Conservation (phyloP, 2,113 vertebrate genomes). For the Seriola rivoliana region DNA sequence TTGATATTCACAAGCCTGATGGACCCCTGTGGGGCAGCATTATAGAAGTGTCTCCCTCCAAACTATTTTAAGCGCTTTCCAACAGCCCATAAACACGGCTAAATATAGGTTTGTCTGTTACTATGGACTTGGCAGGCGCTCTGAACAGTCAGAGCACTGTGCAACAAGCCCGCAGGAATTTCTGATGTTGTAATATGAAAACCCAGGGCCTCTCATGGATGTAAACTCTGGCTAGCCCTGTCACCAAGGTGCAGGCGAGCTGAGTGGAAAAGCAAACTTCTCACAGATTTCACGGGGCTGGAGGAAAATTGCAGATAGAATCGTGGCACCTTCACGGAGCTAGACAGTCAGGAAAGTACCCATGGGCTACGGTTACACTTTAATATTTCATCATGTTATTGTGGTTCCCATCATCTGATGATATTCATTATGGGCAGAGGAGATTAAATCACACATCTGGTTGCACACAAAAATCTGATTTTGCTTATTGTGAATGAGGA, state of each 20-base stretch:
- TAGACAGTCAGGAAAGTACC: conserved; percentile 5
- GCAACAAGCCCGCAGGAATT: conserved; percentile 78
- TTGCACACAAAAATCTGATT: background rate
- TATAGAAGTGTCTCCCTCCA: conserved; percentile 64
- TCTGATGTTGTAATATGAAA: conserved; percentile 80
- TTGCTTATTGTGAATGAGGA: background rate
- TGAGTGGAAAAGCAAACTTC: conserved; percentile 78
- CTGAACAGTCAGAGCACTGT: conserved; percentile 80
- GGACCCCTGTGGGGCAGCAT: conserved; percentile 53
- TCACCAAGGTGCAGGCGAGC: conserved; percentile 65
- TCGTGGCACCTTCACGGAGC: conserved; percentile 29
- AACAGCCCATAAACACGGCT: conserved; percentile 65
- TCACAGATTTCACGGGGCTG: conserved; percentile 51
- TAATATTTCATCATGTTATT: conserved; percentile 14
- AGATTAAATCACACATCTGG: conserved; percentile 6
- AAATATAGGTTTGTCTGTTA: conserved; percentile 82
- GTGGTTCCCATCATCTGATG: background rate
- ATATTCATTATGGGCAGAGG: background rate
- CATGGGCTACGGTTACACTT: background rate
- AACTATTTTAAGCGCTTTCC: conserved; percentile 80
- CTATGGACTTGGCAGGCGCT: conserved; percentile 68
- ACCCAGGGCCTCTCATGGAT: conserved; percentile 68
- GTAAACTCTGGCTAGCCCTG: conserved; percentile 67
- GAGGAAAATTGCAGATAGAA: conserved; percentile 49
- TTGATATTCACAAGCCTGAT: conserved; percentile 29